These are phyloP conservation scores for Phaethornis superciliosus DNA, from an alignment of 2,113 vertebrate genomes.

Conservation along the genomic window DNA sequence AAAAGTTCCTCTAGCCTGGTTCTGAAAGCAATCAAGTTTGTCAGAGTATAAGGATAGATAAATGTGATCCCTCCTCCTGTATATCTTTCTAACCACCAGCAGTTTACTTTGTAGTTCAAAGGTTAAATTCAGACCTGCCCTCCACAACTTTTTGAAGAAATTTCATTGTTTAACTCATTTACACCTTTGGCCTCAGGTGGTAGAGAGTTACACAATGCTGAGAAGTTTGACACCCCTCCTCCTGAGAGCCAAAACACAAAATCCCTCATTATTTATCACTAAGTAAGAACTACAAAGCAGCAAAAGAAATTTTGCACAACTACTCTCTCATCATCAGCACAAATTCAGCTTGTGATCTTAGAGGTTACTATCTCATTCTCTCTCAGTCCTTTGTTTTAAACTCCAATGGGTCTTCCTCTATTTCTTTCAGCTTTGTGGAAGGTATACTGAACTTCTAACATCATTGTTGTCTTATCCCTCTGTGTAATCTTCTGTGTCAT, in stretches of 20 bases:
- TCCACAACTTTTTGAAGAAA: neutral
- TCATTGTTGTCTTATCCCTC: neutral
- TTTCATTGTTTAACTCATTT: neutral
- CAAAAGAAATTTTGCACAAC: neutral
- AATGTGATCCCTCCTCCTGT: neutral
- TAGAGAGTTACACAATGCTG: neutral
- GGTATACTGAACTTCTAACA: neutral
- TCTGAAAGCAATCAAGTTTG: neutral
- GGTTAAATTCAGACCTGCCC: neutral
- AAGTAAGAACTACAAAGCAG: neutral
- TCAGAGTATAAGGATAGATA: neutral
- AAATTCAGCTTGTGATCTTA: neutral
- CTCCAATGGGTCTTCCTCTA: neutral
- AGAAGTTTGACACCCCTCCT: neutral
- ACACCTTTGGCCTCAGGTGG: neutral
- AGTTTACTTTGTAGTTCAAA: neutral
- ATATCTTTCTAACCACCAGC: neutral
- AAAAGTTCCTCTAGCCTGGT: neutral
- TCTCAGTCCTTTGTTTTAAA: neutral
- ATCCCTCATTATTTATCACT: neutral
- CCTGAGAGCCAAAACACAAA: neutral
- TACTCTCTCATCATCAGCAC: neutral
- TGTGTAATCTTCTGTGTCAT: neutral
- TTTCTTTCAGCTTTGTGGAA: neutral
- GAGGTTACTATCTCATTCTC: neutral